A percentile compares a stretch with the other conserved stretches of the same genome.
Evolutionary conservation across 2,888 invertebrate species (phyloP).

Genomic region (Philopedon plagiatum): DNA sequence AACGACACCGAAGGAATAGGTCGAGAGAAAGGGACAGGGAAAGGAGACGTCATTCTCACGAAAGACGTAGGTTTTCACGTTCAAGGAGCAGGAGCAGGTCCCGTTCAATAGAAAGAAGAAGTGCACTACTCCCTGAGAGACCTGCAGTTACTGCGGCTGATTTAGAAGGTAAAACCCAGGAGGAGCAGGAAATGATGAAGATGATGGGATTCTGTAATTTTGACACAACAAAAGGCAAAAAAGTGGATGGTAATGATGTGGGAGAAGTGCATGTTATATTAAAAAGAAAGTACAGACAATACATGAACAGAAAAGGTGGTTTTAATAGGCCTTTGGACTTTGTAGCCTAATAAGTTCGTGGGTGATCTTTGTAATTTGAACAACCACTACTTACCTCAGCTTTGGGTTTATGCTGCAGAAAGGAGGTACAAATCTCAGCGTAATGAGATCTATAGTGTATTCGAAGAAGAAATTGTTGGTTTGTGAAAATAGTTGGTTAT

Average conservation of each 20-base stretch:
- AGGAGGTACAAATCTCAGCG: constrained; percentile 1
- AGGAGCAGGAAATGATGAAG: constrained; percentile 95
- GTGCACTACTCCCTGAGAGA: constrained; percentile 69
- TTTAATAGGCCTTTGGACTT: constrained; percentile 98
- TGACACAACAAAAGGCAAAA: constrained; percentile 96
- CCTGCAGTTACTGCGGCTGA: constrained; percentile 85
- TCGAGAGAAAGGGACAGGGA: constrained; percentile 67
- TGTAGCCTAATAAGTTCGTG: constrained; percentile 77
- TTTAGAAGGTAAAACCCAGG: constrained; percentile 90
- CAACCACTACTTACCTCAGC: constrained; percentile 58
- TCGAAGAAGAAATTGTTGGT: background rate
- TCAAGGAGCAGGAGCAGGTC: constrained; percentile 63
- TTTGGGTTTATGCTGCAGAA: constrained; percentile 33
- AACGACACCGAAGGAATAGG: constrained; percentile 66
- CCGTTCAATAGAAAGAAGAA: constrained; percentile 61
- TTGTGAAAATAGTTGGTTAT: background rate
- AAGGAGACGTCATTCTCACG: constrained; percentile 68
- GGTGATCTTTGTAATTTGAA: constrained; percentile 54
- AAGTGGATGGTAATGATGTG: constrained; percentile 93
- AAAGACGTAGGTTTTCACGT: constrained; percentile 66
- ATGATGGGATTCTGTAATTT: constrained; percentile 98
- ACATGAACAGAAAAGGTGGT: constrained; percentile 99
- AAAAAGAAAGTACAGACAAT: constrained; percentile 97
- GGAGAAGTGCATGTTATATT: constrained; percentile 97
- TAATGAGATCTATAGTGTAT: background rate